phyloP scores from a whole-genome alignment of 2,797 vertebrate genomes.

The Malurus splendens region DNA sequence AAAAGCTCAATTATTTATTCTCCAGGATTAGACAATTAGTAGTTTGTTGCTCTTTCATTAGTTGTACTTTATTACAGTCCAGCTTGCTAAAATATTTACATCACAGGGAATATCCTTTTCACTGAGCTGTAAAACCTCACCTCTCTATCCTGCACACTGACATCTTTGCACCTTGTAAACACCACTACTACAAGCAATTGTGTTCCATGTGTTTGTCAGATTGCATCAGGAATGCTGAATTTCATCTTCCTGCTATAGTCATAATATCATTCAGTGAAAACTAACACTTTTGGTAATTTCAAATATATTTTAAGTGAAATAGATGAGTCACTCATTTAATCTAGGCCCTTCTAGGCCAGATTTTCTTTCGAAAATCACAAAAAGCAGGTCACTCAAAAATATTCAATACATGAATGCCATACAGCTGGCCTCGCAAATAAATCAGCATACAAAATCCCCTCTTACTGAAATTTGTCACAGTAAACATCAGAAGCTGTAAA shows the following conservation, averaged over 20 bases:
- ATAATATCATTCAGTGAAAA: background rate
- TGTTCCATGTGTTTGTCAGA: constrained; percentile 40
- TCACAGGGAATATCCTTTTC: background rate
- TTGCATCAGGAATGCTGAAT: background rate
- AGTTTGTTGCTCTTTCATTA: background rate
- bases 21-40: background rate
- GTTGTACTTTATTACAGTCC: background rate
- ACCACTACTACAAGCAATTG: background rate
- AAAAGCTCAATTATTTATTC: background rate
- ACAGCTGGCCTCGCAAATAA: constrained; percentile 16
- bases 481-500: constrained; percentile 37
- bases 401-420: background rate
- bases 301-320: background rate
- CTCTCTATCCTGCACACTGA: background rate
- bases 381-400: background rate
- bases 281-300: background rate
- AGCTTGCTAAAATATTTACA: background rate
- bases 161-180: constrained; percentile 52
- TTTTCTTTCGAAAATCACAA: background rate
- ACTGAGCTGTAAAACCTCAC: background rate
- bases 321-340: background rate
- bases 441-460: constrained; percentile 29
- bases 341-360: background rate
- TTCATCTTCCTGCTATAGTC: background rate
- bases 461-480: constrained; percentile 40